Evolutionary conservation across 2,797 vertebrate genomes (phyloP).

Genomic region (Labroides dimidiatus): DNA sequence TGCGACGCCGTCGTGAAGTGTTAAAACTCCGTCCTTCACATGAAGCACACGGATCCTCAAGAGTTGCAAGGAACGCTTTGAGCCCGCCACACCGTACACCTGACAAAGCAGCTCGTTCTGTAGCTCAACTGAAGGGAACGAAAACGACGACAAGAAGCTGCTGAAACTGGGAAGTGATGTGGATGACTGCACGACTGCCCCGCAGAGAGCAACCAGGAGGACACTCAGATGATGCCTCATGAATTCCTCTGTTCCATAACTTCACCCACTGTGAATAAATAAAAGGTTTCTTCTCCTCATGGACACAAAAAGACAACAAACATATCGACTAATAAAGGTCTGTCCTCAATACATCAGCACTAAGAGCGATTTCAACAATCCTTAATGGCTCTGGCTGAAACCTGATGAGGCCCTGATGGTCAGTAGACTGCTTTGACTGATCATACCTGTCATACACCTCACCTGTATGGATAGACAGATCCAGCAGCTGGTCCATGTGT

Average conservation of each 20-base stretch:
- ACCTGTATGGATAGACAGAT: neutral
- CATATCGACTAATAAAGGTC: no score
- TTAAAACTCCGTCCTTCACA: constrained; percentile 1
- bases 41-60: no score
- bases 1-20: constrained; percentile 24
- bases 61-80: neutral
- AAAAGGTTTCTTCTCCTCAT: no score
- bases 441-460: neutral
- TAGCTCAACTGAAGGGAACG: neutral
- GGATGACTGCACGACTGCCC: neutral
- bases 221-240: no score
- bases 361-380: no score
- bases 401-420: neutral
- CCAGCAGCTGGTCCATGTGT: no score
- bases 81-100: neutral
- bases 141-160: neutral
- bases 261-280: no score
- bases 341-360: no score
- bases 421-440: neutral
- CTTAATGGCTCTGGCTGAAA: neutral
- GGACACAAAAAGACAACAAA: no score
- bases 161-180: neutral
- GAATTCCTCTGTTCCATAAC: no score
- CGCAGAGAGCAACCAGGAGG: neutral
- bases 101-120: neutral